Evolutionary conservation across 1,140 invertebrate genomes (phyloP).

Genomic region (Heliothis virescens): DNA sequence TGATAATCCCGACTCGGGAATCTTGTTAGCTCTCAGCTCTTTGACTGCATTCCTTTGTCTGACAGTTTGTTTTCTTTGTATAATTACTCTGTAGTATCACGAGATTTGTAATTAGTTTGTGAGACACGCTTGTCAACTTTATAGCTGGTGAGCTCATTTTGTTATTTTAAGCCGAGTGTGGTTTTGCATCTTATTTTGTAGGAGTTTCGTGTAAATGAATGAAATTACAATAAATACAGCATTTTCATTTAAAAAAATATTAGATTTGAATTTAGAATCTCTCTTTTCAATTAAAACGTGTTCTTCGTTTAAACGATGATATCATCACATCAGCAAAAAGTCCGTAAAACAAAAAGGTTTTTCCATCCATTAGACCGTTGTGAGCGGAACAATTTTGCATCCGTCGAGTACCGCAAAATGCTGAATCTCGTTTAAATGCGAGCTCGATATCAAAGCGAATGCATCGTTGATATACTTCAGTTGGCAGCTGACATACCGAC

Average conservation of each 20-base stretch:
- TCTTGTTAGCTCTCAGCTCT: slow-evolving; percentile 41
- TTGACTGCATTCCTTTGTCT: slow-evolving; percentile 41
- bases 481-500: slow-evolving; percentile 32
- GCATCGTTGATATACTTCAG: slow-evolving; percentile 38
- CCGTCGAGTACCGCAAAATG: slow-evolving; percentile 19
- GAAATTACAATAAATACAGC: too few species aligned
- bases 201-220: too few species aligned
- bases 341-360: slow-evolving; percentile 11
- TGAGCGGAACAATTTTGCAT: slow-evolving; percentile 32
- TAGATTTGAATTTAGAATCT: too few species aligned
- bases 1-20: slow-evolving; percentile 35
- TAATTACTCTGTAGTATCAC: slow-evolving; percentile 29
- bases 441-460: slow-evolving; percentile 47
- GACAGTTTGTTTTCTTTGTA: slow-evolving; percentile 36
- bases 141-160: neutral
- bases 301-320: too few species aligned
- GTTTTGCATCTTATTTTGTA: neutral
- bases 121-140: neutral
- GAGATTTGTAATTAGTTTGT: slow-evolving; percentile 32
- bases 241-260: too few species aligned
- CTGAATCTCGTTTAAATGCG: slow-evolving; percentile 43
- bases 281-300: too few species aligned
- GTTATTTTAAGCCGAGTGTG: neutral
- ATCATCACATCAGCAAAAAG: slow-evolving; percentile 1
- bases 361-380: neutral